Base-by-base conservation (phyloP, 2,113 vertebrate genomes). In the Pontoporia blainvillei region DNA sequence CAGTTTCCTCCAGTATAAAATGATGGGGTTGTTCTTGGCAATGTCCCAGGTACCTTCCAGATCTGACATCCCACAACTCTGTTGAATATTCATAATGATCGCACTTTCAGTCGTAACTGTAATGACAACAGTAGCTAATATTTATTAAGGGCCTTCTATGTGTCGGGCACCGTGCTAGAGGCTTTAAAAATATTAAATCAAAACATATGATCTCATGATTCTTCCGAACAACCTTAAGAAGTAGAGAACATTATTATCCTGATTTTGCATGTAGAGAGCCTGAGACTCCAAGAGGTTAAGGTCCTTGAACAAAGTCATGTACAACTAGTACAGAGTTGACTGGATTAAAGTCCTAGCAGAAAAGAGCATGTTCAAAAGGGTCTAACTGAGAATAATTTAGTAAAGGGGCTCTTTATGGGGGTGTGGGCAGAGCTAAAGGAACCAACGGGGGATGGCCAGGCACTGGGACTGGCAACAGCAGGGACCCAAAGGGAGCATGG, bases 1-100 rank as follows among this genome's bases (percentile, higher is more conserved):
- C 93, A 62, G 54, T 93, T 96, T 96, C 93, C 61, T 94, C 64
- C 54, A 71, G 81, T 52, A 96, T 76, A 64, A 91, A 94, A 89
- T 31, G 17, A 85, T 57, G n/a, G 62, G 41, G 62, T 41, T 94
- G 72, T 69, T 44, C 17, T 59, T 93, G 67, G 83, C 86, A 34
- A 21, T 13, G 36, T 13, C 76, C 62, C 90, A 54, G 46, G 52
- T 12, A 49, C 89, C 86, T 76, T 85, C 73, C 52, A 39, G 36
- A 86, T 66, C 67, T 76, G 54, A 57, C 23, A 9, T 23, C 52
- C 13, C 66, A 91, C 8, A 17, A n/a, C 29, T 76, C 61, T 90
- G n/a, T 1, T 54, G 64, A 85, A 64, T 75, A 64, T 21, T 78
- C 67, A 46, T 31, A 76, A 54, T 15, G 29, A 64, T 25, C 64